Evolutionary conservation across 30 jellyfish, hydroid and myxozoan genomes (phyloP).

Genomic region (Clytia hemisphaerica): DNA sequence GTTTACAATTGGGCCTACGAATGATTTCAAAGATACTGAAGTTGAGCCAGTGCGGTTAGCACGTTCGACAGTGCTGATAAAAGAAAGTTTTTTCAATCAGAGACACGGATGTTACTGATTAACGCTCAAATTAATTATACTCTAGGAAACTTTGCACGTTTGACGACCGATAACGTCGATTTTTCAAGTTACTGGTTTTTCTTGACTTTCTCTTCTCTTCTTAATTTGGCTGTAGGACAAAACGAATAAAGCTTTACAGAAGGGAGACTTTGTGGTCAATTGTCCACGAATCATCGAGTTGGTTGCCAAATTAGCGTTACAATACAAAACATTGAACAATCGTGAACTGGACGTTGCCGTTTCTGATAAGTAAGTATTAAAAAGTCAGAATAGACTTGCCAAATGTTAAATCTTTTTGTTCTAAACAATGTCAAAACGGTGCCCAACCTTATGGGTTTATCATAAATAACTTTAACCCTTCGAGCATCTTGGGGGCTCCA

Average conservation of each 20-base stretch:
- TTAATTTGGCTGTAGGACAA: constrained; percentile 32
- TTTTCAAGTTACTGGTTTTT: neutral
- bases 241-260: constrained; percentile 55
- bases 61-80: too few species aligned
- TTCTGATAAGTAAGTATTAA: constrained; percentile 40
- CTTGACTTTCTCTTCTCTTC: constrained; percentile 1
- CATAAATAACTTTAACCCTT: too few species aligned
- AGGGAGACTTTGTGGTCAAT: constrained; percentile 75
- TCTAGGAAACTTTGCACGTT: neutral
- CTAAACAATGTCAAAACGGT: too few species aligned
- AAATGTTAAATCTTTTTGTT: too few species aligned
- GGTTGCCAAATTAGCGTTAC: constrained; percentile 57
- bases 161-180: neutral
- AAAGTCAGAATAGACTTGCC: too few species aligned
- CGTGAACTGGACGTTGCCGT: constrained; percentile 41
- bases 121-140: neutral
- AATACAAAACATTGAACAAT: constrained; percentile 25
- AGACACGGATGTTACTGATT: constrained; percentile 52
- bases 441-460: too few species aligned
- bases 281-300: constrained; percentile 71
- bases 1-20: too few species aligned
- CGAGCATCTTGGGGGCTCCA: too few species aligned
- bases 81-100: too few species aligned
- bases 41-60: too few species aligned
- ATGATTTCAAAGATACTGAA: too few species aligned